Evolutionary conservation across 2,888 invertebrate genomes (phyloP).

Genomic region (Aproaerema taeniolella): DNA sequence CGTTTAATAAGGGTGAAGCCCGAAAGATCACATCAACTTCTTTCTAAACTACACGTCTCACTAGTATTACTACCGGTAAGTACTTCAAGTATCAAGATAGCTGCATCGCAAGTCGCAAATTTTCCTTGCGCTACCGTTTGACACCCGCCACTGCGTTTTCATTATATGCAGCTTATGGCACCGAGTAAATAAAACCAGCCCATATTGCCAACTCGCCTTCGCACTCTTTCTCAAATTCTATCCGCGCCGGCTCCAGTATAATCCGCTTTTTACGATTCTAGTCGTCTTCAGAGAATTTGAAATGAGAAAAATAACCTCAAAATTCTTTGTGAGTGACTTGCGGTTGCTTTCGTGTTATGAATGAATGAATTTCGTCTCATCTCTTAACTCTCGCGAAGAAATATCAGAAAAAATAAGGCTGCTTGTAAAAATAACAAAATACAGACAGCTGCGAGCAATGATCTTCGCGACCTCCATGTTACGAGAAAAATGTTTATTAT

Average conservation of each 20-base stretch:
- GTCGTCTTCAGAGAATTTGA: constrained; percentile 67
- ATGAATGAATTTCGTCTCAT: constrained; percentile 36
- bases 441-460: not conserved
- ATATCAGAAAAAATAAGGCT: constrained; percentile 1
- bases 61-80: too few species aligned
- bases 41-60: too few species aligned
- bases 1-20: too few species aligned
- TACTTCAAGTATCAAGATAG: constrained; percentile 41
- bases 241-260: constrained; percentile 59
- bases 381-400: constrained; percentile 5
- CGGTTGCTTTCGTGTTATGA: constrained; percentile 49
- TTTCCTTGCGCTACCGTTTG: constrained; percentile 60
- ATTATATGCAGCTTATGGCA: constrained; percentile 76
- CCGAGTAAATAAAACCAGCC: constrained; percentile 69
- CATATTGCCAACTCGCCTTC: constrained; percentile 64
- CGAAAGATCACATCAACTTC: too few species aligned
- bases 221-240: constrained; percentile 64
- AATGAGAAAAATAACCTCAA: constrained; percentile 70
- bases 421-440: constrained; percentile 5
- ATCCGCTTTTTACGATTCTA: constrained; percentile 76
- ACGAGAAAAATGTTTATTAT: too few species aligned
- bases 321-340: constrained; percentile 56
- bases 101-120: constrained; percentile 22
- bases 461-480: too few species aligned
- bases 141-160: constrained; percentile 74